Percentiles rank a stretch among this genome's conserved stretches.
These are phyloP conservation scores for Apis dorsata DNA, from an alignment of 1,140 invertebrate species.

Conservation along the genomic window DNA sequence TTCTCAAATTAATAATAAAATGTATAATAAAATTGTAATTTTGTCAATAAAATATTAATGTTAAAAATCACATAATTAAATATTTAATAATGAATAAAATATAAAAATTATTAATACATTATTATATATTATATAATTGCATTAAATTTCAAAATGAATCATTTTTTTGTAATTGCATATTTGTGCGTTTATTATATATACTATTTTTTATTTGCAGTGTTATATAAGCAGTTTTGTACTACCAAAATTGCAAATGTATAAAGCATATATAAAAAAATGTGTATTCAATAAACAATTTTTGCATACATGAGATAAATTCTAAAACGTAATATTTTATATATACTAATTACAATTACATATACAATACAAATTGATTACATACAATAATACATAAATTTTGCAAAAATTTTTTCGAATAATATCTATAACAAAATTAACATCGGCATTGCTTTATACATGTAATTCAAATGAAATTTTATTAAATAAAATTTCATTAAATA, in stretches of 20 bases:
- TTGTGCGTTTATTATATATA: constrained; percentile 26
- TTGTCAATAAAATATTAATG: neutral
- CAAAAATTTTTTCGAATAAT: neutral
- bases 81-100: neutral
- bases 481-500: neutral
- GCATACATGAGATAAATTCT: neutral
- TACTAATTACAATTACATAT: constrained; percentile 36
- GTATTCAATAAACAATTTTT: constrained; percentile 12
- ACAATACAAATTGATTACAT: constrained; percentile 17
- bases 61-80: neutral
- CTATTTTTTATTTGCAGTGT: neutral
- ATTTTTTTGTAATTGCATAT: constrained; percentile 7
- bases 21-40: neutral
- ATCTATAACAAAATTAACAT: neutral
- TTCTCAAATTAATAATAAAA: neutral
- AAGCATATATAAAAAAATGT: constrained; percentile 15
- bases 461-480: too few relatives aligned
- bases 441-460: neutral
- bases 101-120: neutral
- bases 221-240: constrained; percentile 41
- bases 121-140: neutral
- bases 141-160: neutral
- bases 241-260: constrained; percentile 39
- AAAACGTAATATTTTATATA: constrained; percentile 30
- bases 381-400: constrained; percentile 24